Conservation (phyloP, 2,113 vertebrate species). For the Larimichthys crocea region DNA sequence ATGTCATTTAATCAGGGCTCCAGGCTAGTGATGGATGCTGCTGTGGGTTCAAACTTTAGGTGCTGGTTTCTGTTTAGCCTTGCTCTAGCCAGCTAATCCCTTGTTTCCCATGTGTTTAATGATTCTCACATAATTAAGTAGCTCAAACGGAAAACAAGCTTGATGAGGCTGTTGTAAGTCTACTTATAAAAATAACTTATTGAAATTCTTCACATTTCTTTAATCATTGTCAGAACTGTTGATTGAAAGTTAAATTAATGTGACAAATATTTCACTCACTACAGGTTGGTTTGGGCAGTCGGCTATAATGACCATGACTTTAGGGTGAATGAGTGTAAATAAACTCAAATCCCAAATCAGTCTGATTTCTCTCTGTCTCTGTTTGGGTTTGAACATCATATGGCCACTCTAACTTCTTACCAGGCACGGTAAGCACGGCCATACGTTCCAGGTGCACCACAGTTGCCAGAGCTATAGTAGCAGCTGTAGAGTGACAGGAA, state of each 20-base stretch:
- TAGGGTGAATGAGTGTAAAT: neutral
- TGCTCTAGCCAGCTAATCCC: neutral
- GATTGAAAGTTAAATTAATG: too few relatives aligned
- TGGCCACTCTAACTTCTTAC: too few relatives aligned
- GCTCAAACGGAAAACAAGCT: neutral
- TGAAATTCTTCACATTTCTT: neutral
- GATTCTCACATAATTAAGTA: too few relatives aligned
- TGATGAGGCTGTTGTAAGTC: too few relatives aligned
- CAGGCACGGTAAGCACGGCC: too few relatives aligned
- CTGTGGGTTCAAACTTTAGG: neutral
- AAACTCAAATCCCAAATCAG: neutral
- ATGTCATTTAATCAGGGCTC: neutral
- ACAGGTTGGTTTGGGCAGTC: neutral
- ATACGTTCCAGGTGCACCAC: too few relatives aligned
- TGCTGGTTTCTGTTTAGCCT: neutral
- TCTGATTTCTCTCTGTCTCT: neutral
- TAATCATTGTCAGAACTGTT: neutral
- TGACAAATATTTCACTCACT: neutral
- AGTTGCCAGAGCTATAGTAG: too few relatives aligned
- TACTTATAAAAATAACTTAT: neutral
- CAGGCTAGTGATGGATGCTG: neutral
- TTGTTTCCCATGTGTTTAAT: too few relatives aligned
- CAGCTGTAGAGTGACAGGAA: too few relatives aligned
- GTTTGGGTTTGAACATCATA: too few relatives aligned
- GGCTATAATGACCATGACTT: neutral